phyloP scores from a whole-genome alignment of 2,888 invertebrate genomes.

The Rhabditoides inermis region DNA sequence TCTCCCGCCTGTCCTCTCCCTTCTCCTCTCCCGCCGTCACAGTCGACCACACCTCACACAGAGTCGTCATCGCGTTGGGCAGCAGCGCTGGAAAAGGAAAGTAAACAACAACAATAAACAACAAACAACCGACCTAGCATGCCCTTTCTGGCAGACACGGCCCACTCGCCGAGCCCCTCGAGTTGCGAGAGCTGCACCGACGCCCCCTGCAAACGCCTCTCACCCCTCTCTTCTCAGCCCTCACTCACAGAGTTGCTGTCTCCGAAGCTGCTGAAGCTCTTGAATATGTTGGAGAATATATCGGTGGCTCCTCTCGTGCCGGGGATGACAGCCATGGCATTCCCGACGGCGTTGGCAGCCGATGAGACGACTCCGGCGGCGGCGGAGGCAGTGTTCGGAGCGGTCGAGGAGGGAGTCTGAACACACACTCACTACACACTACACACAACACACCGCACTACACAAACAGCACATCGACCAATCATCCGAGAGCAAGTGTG shows the following conservation, averaged over 20 bases:
- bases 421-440: no score
- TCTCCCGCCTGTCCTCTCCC: conserved; percentile 52
- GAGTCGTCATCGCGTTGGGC: conserved; percentile 72
- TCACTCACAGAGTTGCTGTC: conserved; percentile 9
- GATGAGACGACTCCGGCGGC: background rate
- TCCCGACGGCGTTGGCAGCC: conserved; percentile 6
- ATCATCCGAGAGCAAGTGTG: no score
- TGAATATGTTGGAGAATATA: conserved; percentile 71
- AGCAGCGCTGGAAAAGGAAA: conserved; percentile 56
- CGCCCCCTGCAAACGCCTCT: no score
- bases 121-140: background rate
- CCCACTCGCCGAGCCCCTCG: no score
- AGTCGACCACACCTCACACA: conserved; percentile 71
- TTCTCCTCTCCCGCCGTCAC: conserved; percentile 55
- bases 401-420: background rate
- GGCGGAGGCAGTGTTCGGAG: background rate
- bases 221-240: no score
- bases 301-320: conserved; percentile 59
- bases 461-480: no score
- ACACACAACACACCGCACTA: no score
- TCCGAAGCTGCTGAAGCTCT: conserved; percentile 66
- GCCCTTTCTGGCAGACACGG: no score
- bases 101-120: background rate
- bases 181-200: no score
- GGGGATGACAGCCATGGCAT: conserved; percentile 45